These are phyloP conservation scores for Halictus rubicundus DNA, from an alignment of 1,140 invertebrate species.

Conservation along the genomic window DNA sequence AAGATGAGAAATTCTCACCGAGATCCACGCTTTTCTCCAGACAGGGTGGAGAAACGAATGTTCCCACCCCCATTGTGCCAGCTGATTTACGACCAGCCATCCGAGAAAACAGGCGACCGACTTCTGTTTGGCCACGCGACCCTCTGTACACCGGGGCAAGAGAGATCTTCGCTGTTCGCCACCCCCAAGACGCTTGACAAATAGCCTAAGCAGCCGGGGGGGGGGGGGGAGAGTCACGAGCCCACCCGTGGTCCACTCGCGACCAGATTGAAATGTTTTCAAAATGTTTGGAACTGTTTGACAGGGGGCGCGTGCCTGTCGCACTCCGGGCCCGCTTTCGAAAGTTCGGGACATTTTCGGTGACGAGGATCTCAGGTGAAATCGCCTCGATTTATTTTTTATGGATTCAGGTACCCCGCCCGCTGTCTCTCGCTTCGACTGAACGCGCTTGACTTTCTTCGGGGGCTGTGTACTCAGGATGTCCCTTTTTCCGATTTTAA, in stretches of 20 bases:
- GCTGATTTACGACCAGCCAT: conserved; percentile 49
- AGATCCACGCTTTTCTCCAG: conserved; percentile 23
- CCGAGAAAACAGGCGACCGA: conserved; percentile 25
- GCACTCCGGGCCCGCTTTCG: neutral
- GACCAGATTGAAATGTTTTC: conserved; percentile 67
- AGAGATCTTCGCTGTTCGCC: neutral
- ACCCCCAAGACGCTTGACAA: conserved; percentile 54
- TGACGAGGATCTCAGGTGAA: neutral
- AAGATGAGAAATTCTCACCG: conserved; percentile 31
- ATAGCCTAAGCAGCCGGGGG: conserved; percentile 45
- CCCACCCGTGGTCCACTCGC: conserved; percentile 58
- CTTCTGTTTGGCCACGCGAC: conserved; percentile 66
- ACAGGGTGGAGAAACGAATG: neutral
- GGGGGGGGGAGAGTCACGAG: conserved; percentile 2
- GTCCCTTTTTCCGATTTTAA: too few species aligned
- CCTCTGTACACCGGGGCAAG: conserved; percentile 34
- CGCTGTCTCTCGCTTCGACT: neutral
- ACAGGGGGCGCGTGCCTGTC: conserved; percentile 68
- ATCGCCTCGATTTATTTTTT: neutral
- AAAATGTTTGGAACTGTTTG: conserved; percentile 72
- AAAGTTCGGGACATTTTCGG: neutral
- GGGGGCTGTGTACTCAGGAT: too few species aligned
- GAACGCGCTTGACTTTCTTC: neutral
- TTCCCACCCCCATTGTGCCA: neutral
- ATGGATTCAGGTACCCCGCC: too few species aligned